These are phyloP conservation scores for Toxonevra muliebris DNA, from an alignment of 2,888 invertebrate genomes.

Conservation along the genomic window DNA sequence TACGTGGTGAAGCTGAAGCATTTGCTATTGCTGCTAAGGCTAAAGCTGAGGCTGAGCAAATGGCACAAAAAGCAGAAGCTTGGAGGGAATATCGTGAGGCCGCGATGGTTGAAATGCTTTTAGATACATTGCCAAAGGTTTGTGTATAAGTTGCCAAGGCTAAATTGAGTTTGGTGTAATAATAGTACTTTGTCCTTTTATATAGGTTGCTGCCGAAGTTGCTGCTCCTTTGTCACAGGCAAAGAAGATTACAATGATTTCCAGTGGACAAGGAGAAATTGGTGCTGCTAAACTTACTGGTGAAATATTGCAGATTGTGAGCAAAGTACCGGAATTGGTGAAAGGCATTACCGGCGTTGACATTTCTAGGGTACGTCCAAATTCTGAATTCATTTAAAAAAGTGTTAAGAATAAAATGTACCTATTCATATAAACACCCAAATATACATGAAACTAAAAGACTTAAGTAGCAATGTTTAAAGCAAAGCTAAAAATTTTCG, in stretches of 20 bases:
- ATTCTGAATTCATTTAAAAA: constrained; percentile 65
- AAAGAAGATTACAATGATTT: constrained; percentile 96
- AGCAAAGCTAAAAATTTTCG: not conserved
- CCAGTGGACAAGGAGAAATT: constrained; percentile 88
- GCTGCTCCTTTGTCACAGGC: constrained; percentile 94
- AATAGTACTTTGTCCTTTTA: not conserved
- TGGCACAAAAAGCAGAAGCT: constrained; percentile 96
- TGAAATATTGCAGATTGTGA: constrained; percentile 92
- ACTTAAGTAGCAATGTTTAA: constrained; percentile 51
- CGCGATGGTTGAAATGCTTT: constrained; percentile 95
- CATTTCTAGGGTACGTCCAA: constrained; percentile 80
- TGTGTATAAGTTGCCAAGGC: too few species aligned
- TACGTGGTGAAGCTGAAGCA: constrained; percentile 90
- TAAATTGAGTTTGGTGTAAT: not conserved
- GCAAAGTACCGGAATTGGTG: constrained; percentile 90
- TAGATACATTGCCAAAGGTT: constrained; percentile 95
- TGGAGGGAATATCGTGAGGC: constrained; percentile 96
- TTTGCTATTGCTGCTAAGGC: constrained; percentile 95
- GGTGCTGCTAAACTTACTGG: constrained; percentile 95
- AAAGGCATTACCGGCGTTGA: constrained; percentile 94
- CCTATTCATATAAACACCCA: constrained; percentile 17
- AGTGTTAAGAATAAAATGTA: constrained; percentile 22
- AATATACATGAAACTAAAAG: constrained; percentile 53
- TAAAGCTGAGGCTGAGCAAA: constrained; percentile 95
- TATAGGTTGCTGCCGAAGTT: constrained; percentile 93